Evolutionary conservation across 2,888 invertebrate genomes (phyloP), one percentile per base, ranked within the genome.

Genomic region (Calameuta filiformis): DNA sequence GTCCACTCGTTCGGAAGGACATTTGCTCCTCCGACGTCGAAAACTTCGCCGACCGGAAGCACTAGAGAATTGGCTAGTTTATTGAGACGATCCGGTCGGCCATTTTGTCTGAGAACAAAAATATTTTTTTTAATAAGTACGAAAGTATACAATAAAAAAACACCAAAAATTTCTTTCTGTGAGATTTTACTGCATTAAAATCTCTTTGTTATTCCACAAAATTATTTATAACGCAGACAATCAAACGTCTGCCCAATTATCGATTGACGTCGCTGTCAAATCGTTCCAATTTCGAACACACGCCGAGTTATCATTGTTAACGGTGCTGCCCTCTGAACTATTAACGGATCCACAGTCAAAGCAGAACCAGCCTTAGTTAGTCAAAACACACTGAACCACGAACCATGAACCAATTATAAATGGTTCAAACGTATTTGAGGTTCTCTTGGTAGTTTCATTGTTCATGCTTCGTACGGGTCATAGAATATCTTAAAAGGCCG

Each of bases 341-440:
- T 84, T 81, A 85, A 81, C 83, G 83, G 82, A 78, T 81, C 81
- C 79, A 75, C 80, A 83, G 79, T 85, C 85, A 85, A 85, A 85
- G 84, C 83, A 77, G 35, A 68, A 80, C 31, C 23, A 9, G 56
- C 56, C 56, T 56, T 23, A 56, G 56, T 9, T 56, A 56, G 15
- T 15, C 56, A 23, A 56, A 23, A 56, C 23, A 56, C 9, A 56
- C 56, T 23, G 56, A 56, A 56, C 23, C 56, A 56, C 56, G 56
- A 56, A 56, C 15, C 40, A 6, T 56, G 56, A 56, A 56, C 56
- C 56, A 56, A 56, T 56, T 56, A 56, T 23, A 23, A 9, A 56
- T 15, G 9, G 56, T 9, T 56, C 9, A 56, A 56, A 56, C 56
- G 56, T 56, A 56, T 56, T 56, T 23, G 56, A 56, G 9, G 56